Percentiles rank a stretch among this genome's conserved stretches.
phyloP scores from a whole-genome alignment of 1,140 invertebrate genomes.

The Hypsibius dujardini region DNA sequence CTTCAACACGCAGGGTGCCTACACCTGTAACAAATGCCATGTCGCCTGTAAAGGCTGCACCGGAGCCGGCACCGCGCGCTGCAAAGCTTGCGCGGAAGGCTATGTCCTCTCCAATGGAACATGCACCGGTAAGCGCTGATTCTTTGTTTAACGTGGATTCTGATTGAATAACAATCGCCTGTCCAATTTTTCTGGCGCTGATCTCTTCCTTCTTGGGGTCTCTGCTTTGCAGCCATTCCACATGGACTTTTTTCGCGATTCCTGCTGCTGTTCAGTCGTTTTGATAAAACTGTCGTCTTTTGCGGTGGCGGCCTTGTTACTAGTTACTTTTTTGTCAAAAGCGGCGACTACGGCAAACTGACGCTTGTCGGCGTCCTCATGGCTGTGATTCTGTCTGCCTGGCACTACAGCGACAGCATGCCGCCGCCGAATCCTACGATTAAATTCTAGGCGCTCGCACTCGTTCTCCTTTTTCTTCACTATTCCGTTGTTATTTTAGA shows the following conservation, averaged over 20 bases:
- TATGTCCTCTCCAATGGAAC: not conserved
- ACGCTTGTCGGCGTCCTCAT: slow-evolving; percentile 1
- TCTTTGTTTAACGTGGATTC: not conserved
- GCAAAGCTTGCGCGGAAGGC: not conserved
- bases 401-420: not conserved
- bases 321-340: slow-evolving; percentile 10
- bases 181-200: not conserved
- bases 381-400: slow-evolving; percentile 9
- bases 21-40: slow-evolving; percentile 44
- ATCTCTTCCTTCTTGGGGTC: slow-evolving; percentile 6
- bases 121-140: slow-evolving; percentile 1
- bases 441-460: not conserved
- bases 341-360: not conserved
- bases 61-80: not conserved
- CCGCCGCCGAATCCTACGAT: not conserved
- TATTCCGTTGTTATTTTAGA: slow-evolving; percentile 2
- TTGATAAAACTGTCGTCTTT: slow-evolving; percentile 10
- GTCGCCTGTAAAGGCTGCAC: slow-evolving; percentile 16
- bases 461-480: not conserved
- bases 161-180: not conserved
- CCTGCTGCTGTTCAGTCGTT: not conserved
- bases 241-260: not conserved
- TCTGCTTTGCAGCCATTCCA: slow-evolving; percentile 13
- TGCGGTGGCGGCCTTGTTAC: slow-evolving; percentile 11
- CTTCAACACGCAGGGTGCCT: slow-evolving; percentile 74